Evolutionary conservation across 2,113 vertebrate species (phyloP).

Genomic region (Panthera uncia): DNA sequence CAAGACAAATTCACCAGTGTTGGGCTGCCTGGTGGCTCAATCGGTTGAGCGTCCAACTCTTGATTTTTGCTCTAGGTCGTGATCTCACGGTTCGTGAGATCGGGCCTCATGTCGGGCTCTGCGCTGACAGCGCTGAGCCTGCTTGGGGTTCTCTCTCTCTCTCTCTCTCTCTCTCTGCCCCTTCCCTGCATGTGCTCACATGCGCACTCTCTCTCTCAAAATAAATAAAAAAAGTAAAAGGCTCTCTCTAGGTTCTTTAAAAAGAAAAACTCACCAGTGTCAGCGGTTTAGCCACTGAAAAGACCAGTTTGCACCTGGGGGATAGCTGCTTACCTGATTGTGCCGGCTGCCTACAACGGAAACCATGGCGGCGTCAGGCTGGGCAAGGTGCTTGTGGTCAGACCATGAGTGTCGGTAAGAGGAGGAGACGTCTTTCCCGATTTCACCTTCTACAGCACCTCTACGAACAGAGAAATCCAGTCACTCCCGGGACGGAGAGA

Average conservation of each 20-base stretch:
- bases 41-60: no score
- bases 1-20: background rate
- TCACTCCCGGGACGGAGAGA: background rate
- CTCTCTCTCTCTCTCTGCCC: no score
- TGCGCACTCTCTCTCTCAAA: no score
- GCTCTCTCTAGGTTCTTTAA: no score
- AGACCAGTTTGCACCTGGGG: accelerated
- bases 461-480: conserved; percentile 75
- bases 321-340: conserved; percentile 76
- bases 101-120: no score
- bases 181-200: no score
- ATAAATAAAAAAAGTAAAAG: no score
- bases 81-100: no score
- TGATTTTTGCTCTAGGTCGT: no score
- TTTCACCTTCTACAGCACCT: conserved; percentile 84
- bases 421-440: conserved; percentile 81
- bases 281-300: accelerated
- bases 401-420: conserved; percentile 84
- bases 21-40: no score
- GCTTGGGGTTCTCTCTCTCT: no score
- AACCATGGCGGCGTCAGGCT: conserved; percentile 82
- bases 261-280: background rate
- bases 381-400: conserved; percentile 87
- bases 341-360: conserved; percentile 84
- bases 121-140: no score